Conservation (phyloP, 92 coral and sea anemone genomes). For the Siderastrea radians region DNA sequence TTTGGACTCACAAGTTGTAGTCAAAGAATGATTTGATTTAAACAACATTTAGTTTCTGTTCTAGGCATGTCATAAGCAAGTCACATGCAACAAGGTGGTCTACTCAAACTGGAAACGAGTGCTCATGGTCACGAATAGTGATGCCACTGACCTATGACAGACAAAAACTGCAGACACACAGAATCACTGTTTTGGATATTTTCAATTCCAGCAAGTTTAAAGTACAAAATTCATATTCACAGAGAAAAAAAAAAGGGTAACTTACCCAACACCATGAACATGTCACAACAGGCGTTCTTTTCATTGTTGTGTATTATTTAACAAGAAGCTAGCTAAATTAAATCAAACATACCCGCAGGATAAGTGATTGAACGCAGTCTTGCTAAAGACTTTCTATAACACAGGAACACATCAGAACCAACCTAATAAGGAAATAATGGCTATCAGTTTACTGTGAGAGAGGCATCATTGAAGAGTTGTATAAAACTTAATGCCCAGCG, state of each 20-base stretch:
- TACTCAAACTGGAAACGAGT: conserved; percentile 99
- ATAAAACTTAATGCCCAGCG: too few species aligned
- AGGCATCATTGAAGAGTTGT: too few species aligned
- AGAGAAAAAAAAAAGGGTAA: too few species aligned
- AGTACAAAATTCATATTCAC: too few species aligned
- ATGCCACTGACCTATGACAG: conserved; percentile 91
- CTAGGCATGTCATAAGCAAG: too few species aligned
- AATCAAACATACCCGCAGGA: conserved; percentile 80
- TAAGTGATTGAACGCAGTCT: conserved; percentile 88
- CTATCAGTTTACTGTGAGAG: neutral
- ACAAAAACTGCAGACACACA: conserved; percentile 89
- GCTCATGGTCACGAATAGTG: conserved; percentile 92
- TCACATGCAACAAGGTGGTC: conserved; percentile 69
- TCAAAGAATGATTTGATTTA: too few species aligned
- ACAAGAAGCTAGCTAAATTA: neutral
- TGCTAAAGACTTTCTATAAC: conserved; percentile 97
- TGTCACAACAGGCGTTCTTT: neutral
- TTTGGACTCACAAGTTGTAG: too few species aligned
- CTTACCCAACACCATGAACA: too few species aligned
- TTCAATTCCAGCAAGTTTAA: conserved; percentile 15
- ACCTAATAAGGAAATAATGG: conserved; percentile 54
- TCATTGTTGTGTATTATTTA: neutral
- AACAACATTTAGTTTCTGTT: too few species aligned
- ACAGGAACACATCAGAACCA: conserved; percentile 94
- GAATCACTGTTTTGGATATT: conserved; percentile 85